phyloP scores from a whole-genome alignment of 2,113 vertebrate species.

The Grallaria varia region DNA sequence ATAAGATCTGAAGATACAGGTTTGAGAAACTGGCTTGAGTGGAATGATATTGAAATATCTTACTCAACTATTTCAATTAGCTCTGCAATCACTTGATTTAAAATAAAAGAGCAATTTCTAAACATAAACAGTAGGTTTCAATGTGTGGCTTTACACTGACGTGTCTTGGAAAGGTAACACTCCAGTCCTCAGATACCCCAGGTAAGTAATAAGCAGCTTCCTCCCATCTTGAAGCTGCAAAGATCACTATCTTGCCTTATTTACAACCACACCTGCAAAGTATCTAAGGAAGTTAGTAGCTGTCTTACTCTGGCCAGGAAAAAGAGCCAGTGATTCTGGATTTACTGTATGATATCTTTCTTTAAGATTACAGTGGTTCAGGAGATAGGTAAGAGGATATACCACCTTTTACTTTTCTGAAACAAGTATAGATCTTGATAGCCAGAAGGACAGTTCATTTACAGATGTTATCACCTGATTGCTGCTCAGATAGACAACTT shows the following conservation, averaged over 20 bases:
- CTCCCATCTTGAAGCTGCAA: background rate
- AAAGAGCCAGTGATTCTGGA: constrained; percentile 32
- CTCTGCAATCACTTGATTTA: constrained; percentile 20
- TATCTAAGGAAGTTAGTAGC: constrained; percentile 8
- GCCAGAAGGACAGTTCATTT: background rate
- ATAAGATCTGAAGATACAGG: constrained; percentile 52
- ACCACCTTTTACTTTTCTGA: constrained; percentile 57
- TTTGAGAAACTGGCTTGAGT: constrained; percentile 42
- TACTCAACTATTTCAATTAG: constrained; percentile 32
- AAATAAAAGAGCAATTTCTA: constrained; percentile 34
- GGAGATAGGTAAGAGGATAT: constrained; percentile 1
- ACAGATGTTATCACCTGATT: background rate
- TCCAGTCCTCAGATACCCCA: constrained; percentile 23
- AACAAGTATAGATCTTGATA: background rate
- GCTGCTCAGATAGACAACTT: background rate
- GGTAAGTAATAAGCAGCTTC: constrained; percentile 45
- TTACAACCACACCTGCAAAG: constrained; percentile 18
- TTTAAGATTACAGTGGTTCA: background rate
- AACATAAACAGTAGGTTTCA: background rate
- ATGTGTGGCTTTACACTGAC: constrained; percentile 25
- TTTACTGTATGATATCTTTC: background rate
- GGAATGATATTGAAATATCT: background rate
- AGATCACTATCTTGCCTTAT: constrained; percentile 4
- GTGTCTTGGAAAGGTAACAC: constrained; percentile 26
- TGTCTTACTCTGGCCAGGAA: constrained; percentile 28